These are phyloP conservation scores for Dicrurus megarhynchus DNA, from an alignment of 2,113 vertebrate species.

Conservation along the genomic window DNA sequence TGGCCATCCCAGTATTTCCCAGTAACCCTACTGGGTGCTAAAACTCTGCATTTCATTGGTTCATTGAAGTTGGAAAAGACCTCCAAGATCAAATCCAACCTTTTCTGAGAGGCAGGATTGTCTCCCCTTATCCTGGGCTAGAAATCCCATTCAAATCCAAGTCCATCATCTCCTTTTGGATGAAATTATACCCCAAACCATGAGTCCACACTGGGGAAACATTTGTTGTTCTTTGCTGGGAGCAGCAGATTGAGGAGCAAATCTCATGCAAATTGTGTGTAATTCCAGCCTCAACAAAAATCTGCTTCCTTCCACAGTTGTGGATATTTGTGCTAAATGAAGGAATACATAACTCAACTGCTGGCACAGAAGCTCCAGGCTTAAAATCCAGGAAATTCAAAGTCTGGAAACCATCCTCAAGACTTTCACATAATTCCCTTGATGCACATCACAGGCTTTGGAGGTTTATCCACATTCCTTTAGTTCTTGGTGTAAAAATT, in stretches of 20 bases:
- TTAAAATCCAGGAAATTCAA: background rate
- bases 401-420: background rate
- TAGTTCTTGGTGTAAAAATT: background rate
- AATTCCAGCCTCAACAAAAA: background rate
- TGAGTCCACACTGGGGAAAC: background rate
- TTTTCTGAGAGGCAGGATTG: background rate
- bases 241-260: constrained; percentile 1
- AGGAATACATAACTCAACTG: background rate
- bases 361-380: background rate
- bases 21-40: background rate
- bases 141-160: background rate
- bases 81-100: background rate
- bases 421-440: background rate
- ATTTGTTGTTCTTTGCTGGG: background rate
- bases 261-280: background rate
- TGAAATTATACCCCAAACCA: background rate
- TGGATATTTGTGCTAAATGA: background rate
- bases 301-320: background rate
- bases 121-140: background rate
- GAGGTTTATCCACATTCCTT: background rate
- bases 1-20: background rate
- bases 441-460: background rate
- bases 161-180: background rate
- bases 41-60: background rate
- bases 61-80: background rate